A percentile compares a stretch with the other conserved stretches of the same genome.
These are phyloP conservation scores for Scomber japonicus DNA, from an alignment of 2,113 vertebrate genomes.

Conservation along the genomic window DNA sequence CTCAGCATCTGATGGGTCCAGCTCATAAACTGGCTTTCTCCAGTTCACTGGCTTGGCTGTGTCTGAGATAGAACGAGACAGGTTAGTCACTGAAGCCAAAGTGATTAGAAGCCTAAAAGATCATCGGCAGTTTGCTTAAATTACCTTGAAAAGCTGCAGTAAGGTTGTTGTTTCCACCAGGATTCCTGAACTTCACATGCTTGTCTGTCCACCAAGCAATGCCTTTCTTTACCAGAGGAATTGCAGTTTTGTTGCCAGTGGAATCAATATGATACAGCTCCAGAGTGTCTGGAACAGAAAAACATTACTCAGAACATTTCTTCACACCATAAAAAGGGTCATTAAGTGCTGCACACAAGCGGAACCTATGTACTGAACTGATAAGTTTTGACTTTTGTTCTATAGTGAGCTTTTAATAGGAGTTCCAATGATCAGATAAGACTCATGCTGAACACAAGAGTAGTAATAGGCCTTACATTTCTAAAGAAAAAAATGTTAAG, in stretches of 20 bases:
- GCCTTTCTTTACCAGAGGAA: constrained; percentile 91
- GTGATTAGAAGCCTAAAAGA: background rate
- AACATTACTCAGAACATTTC: background rate
- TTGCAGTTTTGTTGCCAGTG: constrained; percentile 79
- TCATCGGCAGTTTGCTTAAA: background rate
- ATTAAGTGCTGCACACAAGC: background rate
- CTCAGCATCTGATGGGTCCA: constrained; percentile 86
- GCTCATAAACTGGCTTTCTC: constrained; percentile 89
- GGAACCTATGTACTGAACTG: background rate
- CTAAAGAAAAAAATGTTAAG: background rate
- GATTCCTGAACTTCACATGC: constrained; percentile 98
- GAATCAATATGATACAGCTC: constrained; percentile 85
- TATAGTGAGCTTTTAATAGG: background rate
- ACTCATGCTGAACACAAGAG: background rate
- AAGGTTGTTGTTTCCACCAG: constrained; percentile 87
- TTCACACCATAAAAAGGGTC: background rate
- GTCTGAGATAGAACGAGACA: constrained; percentile 69
- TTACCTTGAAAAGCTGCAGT: constrained; percentile 89
- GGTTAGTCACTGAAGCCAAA: background rate
- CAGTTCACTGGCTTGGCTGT: constrained; percentile 94
- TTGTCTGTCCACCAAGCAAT: constrained; percentile 99
- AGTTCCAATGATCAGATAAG: background rate
- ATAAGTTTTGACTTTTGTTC: background rate
- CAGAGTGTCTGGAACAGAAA: constrained; percentile 88
- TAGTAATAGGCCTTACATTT: background rate